Base-by-base conservation (phyloP, 2,888 invertebrate genomes). In the Orthosia incerta region DNA sequence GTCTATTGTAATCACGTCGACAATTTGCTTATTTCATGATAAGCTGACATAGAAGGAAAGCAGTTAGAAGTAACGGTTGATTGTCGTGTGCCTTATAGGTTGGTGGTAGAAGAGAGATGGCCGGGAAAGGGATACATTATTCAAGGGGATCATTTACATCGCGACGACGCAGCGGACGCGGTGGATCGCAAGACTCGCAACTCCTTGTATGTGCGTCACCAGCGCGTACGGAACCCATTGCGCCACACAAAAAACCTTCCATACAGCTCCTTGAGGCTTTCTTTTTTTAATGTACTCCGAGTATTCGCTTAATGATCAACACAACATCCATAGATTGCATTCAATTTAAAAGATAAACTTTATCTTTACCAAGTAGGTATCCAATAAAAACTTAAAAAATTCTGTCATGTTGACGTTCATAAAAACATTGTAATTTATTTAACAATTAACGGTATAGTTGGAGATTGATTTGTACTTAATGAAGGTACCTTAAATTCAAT, bases 111-210 rank as follows among this genome's bases (percentile, higher is more conserved):
- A 90, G 91, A 92, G 91, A 90, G 91, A 91, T 74, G 82, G 90
- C 94, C 93, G 89, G 91, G 94, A 94, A 95, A 93, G 95, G 95
- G 93, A 95, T 94, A 94, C 95, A 95, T 95, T 95, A 95, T 95
- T 95, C 95, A 95, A 94, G 92, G 93, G 93, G 95, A 96, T 95
- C 95, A 95, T 96, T 95, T 95, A 95, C 96, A 95, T 95, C 93
- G 95, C 91, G 80, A 89, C 84, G 92, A 89, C 84, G 92, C 91
- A 86, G 90, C 91, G 91, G 92, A 94, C 93, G 94, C 90, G 94
- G 93, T 87, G 94, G 94, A 91, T 90, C 88, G 93, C 92, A 91
- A 87, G 94, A 94, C 91, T 90, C 88, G 93, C 92, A 91, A 87
- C 91, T 92, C 95, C 96, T 90, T 95, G 93, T 96, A 94, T 85